A percentile compares a stretch with the other conserved stretches of the same genome.
Evolutionary conservation across 1,140 invertebrate species (phyloP).

Genomic region (Philopotamus ludificatus): DNA sequence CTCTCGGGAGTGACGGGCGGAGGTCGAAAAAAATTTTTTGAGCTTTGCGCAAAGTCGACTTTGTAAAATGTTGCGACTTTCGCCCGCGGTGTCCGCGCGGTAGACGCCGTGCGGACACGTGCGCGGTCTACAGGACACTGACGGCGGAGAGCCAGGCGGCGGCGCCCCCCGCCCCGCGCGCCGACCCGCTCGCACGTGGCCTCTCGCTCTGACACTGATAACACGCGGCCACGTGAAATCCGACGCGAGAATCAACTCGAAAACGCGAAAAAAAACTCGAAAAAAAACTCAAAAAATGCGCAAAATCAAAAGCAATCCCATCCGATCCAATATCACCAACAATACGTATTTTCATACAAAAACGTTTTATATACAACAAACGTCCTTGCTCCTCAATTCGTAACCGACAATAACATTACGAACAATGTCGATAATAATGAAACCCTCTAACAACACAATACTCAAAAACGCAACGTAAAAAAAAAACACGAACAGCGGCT

Average conservation of each 20-base stretch:
- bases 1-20: background rate
- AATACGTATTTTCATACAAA: too few relatives aligned
- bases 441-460: slow-evolving; percentile 37
- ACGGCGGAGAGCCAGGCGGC: slow-evolving; percentile 33
- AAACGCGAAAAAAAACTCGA: background rate
- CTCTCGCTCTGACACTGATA: slow-evolving; percentile 34
- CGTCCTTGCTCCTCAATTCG: too few relatives aligned
- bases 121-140: slow-evolving; percentile 54
- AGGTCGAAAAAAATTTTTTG: background rate
- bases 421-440: too few relatives aligned
- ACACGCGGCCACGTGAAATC: slow-evolving; percentile 31
- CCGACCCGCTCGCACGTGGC: slow-evolving; percentile 33
- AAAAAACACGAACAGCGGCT: slow-evolving; percentile 32
- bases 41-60: background rate
- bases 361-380: too few relatives aligned
- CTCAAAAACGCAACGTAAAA: too few relatives aligned
- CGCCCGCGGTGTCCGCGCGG: slow-evolving; percentile 35
- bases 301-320: too few relatives aligned
- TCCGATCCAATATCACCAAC: too few relatives aligned
- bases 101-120: slow-evolving; percentile 48
- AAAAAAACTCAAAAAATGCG: background rate
- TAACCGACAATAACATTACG: too few relatives aligned
- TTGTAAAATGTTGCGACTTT: background rate
- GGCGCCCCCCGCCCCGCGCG: slow-evolving; percentile 47
- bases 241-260: background rate